Evolutionary conservation across 2,888 invertebrate species (phyloP).

Genomic region (Meiosimyza platycephala): DNA sequence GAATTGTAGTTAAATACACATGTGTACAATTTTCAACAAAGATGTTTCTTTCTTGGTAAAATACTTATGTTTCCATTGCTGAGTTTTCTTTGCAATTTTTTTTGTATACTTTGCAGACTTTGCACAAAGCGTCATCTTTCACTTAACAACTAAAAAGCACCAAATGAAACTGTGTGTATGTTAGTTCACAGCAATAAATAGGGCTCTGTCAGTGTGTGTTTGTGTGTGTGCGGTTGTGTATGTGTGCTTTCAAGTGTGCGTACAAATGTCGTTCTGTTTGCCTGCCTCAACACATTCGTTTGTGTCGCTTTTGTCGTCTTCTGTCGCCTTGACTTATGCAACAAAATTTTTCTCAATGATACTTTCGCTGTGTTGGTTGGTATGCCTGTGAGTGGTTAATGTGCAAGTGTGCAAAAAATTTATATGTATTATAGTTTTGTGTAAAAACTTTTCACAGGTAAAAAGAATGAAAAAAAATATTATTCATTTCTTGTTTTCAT

Average conservation of each 20-base stretch:
- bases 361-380: not conserved
- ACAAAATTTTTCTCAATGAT: conserved; percentile 4
- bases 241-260: not conserved
- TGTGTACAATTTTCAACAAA: too few relatives aligned
- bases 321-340: conserved; percentile 17
- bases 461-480: not conserved
- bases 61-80: not conserved
- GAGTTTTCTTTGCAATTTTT: conserved; percentile 6
- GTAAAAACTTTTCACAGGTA: not conserved
- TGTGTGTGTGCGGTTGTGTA: not conserved
- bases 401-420: not conserved
- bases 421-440: conserved; percentile 5
- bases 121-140: not conserved
- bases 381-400: not conserved
- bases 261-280: not conserved
- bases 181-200: not conserved
- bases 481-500: not conserved
- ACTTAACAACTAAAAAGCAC: not conserved
- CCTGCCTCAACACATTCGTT: not conserved
- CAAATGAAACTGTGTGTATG: not conserved
- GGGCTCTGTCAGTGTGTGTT: not conserved
- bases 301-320: conserved; percentile 2
- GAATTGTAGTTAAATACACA: too few relatives aligned
- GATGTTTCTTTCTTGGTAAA: not conserved
- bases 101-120: too few relatives aligned